Percentiles rank a stretch among this genome's conserved stretches.
Conservation (phyloP, 2,797 vertebrate species). For the Bradypodion pumilum region DNA sequence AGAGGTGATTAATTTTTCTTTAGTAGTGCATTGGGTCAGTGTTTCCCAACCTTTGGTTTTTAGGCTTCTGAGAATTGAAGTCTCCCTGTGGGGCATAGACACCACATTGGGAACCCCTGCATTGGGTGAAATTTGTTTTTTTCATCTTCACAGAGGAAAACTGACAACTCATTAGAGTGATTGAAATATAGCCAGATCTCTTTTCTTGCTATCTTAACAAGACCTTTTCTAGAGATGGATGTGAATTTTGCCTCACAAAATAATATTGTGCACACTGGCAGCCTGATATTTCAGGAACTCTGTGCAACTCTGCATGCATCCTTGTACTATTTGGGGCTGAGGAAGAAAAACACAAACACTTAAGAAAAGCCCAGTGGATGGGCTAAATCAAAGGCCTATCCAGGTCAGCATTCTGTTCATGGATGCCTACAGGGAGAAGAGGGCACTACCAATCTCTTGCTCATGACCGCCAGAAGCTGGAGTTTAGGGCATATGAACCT, state of each 20-base stretch:
- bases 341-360: background rate
- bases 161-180: no score
- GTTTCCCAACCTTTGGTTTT: no score
- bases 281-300: background rate
- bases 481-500: background rate
- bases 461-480: background rate
- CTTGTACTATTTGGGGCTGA: background rate
- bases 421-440: background rate
- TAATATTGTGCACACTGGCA: background rate
- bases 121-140: no score
- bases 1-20: background rate
- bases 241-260: background rate
- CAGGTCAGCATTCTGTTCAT: no score
- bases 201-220: background rate
- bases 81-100: no score
- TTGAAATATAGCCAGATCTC: background rate
- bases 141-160: no score
- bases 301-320: background rate
- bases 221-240: background rate
- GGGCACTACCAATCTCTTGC: background rate
- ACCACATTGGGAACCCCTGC: no score
- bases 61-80: no score
- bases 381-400: background rate
- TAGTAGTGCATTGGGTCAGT: background rate
- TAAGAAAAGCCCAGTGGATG: background rate